Conservation (phyloP, 2,888 invertebrate species). For the Ochropleura leucogaster region DNA sequence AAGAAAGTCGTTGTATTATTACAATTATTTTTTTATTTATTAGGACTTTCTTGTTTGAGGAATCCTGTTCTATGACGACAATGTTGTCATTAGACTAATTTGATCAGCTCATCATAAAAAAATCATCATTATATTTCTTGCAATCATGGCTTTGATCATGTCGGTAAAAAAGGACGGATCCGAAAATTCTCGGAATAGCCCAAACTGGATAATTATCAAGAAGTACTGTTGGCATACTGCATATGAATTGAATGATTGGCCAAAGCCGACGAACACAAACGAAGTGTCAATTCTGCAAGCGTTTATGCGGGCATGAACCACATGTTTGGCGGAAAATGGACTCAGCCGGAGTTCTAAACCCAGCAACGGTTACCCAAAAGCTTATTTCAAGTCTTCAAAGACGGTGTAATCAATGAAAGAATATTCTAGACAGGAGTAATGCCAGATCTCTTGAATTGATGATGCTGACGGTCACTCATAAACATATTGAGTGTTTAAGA, state of each 20-base stretch:
- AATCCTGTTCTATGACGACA: background rate
- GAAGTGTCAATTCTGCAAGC: background rate
- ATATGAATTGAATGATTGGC: conserved; percentile 25
- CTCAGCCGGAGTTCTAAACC: background rate
- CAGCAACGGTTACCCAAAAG: background rate
- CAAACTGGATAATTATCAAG: conserved; percentile 8
- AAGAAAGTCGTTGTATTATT: background rate
- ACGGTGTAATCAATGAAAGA: background rate
- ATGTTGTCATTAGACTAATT: conserved; percentile 3
- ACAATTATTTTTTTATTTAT: background rate
- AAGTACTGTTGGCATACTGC: background rate
- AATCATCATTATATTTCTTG: background rate
- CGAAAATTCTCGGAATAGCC: conserved; percentile 7
- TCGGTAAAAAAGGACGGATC: background rate
- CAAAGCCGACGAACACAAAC: background rate
- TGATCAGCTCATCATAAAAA: conserved; percentile 11
- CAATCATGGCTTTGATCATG: background rate
- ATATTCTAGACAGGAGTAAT: background rate
- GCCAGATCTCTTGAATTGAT: background rate
- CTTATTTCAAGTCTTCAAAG: background rate
- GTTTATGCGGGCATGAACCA: background rate
- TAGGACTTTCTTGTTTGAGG: background rate
- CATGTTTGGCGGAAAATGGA: background rate
- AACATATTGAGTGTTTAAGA: conserved; percentile 21
- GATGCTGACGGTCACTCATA: background rate